phyloP scores from a whole-genome alignment of 2,113 vertebrate genomes.

The Columba janthina region DNA sequence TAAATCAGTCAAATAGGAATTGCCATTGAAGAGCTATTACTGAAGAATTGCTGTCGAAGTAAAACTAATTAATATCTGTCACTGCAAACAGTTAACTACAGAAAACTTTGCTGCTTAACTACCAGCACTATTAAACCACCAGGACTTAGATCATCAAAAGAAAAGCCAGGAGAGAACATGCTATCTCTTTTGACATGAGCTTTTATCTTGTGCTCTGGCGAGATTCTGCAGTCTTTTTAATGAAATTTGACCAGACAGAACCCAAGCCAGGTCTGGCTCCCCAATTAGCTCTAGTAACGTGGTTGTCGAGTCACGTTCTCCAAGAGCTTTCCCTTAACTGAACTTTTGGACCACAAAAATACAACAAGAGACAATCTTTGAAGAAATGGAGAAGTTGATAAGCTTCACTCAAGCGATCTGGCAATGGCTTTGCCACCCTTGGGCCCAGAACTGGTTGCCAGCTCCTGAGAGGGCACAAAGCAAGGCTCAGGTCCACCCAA shows the following conservation, averaged over 20 bases:
- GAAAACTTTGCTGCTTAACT: constrained; percentile 69
- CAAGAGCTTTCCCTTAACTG: constrained; percentile 22
- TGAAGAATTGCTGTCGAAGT: constrained; percentile 65
- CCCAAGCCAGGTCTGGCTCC: constrained; percentile 58
- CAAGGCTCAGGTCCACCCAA: not conserved
- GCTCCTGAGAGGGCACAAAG: not conserved
- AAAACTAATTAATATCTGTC: constrained; percentile 78
- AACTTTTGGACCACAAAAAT: not conserved
- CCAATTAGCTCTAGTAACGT: constrained; percentile 67
- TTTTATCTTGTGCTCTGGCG: constrained; percentile 48
- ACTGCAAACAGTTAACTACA: constrained; percentile 65
- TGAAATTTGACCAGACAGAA: constrained; percentile 58
- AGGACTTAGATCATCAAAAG: constrained; percentile 62
- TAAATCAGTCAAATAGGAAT: constrained; percentile 78
- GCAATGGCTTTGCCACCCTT: not conserved
- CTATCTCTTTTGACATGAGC: constrained; percentile 61
- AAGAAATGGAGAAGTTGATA: not conserved
- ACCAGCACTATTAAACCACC: constrained; percentile 66
- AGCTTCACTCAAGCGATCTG: not conserved
- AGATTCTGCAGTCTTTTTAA: constrained; percentile 60
- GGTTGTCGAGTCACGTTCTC: constrained; percentile 20
- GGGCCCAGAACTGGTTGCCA: not conserved
- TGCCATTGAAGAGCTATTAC: constrained; percentile 64
- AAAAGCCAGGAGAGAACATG: constrained; percentile 71
- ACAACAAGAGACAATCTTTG: not conserved